phyloP scores from a whole-genome alignment of 2,797 vertebrate genomes.

The Sternarchorhynchus goeldii region DNA sequence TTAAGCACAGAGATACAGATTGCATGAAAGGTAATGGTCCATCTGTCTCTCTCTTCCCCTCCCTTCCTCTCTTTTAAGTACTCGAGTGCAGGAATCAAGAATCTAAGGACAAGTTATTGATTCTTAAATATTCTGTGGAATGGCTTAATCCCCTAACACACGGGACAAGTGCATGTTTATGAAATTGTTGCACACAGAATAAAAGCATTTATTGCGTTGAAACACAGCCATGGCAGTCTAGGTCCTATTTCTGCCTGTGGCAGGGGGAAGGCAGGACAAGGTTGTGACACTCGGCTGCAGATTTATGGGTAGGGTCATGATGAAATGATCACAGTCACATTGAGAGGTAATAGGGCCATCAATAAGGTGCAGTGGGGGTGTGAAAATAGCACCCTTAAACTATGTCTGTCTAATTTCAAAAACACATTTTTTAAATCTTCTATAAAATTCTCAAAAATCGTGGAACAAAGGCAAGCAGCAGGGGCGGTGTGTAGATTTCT shows the following conservation, averaged over 20 bases:
- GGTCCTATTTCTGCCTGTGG: conserved; percentile 34
- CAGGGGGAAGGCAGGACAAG: conserved; percentile 45
- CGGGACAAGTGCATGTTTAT: conserved; percentile 15
- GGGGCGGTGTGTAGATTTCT: background rate
- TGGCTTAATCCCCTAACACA: background rate
- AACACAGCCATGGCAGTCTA: background rate
- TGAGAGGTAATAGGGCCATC: conserved; percentile 50
- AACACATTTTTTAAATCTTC: background rate
- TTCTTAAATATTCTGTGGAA: background rate
- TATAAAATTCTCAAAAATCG: background rate
- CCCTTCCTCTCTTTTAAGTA: background rate
- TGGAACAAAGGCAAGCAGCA: background rate
- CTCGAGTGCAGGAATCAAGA: background rate
- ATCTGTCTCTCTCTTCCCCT: conserved; percentile 11
- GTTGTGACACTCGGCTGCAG: conserved; percentile 46
- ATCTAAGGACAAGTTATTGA: conserved; percentile 11
- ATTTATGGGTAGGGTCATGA: conserved; percentile 52
- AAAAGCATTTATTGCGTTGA: conserved; percentile 25
- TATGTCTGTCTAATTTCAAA: conserved; percentile 16
- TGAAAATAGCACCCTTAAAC: conserved; percentile 43
- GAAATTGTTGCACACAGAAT: conserved; percentile 26
- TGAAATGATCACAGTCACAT: conserved; percentile 54
- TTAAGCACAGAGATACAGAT: conserved; percentile 4
- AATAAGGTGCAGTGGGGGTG: conserved; percentile 39
- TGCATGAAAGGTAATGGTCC: background rate